Base-by-base conservation (phyloP, 1,140 invertebrate genomes). In the Heliconius nattereri region DNA sequence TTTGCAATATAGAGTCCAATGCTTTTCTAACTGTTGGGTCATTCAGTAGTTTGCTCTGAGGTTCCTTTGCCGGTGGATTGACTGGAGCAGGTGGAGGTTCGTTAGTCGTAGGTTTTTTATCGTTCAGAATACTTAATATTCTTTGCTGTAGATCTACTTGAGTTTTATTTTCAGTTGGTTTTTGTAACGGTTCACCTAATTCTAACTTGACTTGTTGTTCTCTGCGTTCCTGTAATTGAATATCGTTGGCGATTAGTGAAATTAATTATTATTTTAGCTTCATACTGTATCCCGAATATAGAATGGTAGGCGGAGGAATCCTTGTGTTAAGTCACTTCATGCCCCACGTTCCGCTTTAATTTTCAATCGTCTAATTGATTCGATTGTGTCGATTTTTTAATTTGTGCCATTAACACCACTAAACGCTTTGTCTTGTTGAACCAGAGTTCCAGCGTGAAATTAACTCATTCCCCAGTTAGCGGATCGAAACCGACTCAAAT, bases 81-180 rank as follows among this genome's bases (percentile, higher is more conserved):
- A 85, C 75, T 6, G 85, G 76, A 13, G 82, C 71, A 5, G 87
- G 81, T 11, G 84, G 85, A 8, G 76, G 60, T 40, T 87, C 75
- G 0, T 85, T 57, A 6, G 60, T 66, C 3, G 87, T 81, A 1
- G 90, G 86, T 60, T 95, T 94, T 40, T 94, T 94, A 3, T 95
- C 95, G 74, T 97, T 98, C 79, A 98, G 89, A 74, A 98, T 98
- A 90, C 96, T 98, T 45, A 98, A 94, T 78, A 98, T 98, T 83
- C 97, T 96, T 84, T 97, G 97, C 85, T 98, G 97, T 7, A 98
- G 90, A 89, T 98, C 97, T 1, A 96, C 96, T 87, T 97, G 96
- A 75, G 96, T 90, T 95, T 83, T 95, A 92, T 80, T 95, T 82
- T 82, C 81, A 83, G 85, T 78, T 23, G 95, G 60, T 66, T 66